Conservation (phyloP, 1,140 invertebrate species). For the Nymphalis io region DNA sequence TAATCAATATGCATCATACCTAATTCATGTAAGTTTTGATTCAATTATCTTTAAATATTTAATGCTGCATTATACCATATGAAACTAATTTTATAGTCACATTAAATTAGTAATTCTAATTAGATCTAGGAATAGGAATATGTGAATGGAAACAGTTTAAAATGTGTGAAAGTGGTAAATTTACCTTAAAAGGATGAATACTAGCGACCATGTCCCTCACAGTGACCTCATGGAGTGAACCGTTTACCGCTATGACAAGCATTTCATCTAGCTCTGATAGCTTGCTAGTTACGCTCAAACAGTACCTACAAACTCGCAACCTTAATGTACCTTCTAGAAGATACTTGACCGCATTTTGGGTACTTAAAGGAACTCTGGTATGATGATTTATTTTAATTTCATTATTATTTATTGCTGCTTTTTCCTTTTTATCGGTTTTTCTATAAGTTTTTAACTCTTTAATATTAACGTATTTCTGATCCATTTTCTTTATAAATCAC, state of each 20-base stretch:
- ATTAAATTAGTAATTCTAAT: no score
- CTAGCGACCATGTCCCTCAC: slow-evolving; percentile 66
- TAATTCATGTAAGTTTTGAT: no score
- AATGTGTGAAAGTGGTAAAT: neutral
- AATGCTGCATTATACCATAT: no score
- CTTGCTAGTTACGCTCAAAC: slow-evolving; percentile 48
- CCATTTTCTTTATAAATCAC: slow-evolving; percentile 35
- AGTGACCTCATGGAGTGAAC: slow-evolving; percentile 60
- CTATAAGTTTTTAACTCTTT: slow-evolving; percentile 40
- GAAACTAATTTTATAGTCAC: no score
- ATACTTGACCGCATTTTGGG: slow-evolving; percentile 65
- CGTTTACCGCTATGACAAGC: slow-evolving; percentile 55
- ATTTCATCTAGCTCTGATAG: slow-evolving; percentile 67
- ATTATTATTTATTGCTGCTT: slow-evolving; percentile 15
- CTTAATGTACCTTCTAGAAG: slow-evolving; percentile 62
- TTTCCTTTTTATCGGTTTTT: neutral
- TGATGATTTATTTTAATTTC: slow-evolving; percentile 12
- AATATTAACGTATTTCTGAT: slow-evolving; percentile 29
- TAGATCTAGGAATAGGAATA: no score
- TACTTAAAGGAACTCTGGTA: slow-evolving; percentile 48
- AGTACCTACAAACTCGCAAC: slow-evolving; percentile 67
- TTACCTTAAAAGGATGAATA: slow-evolving; percentile 70
- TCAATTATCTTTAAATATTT: no score
- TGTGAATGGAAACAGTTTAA: neutral
- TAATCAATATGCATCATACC: no score